These are phyloP conservation scores for Psittacus erithacus DNA, from an alignment of 2,113 vertebrate species.

Conservation along the genomic window DNA sequence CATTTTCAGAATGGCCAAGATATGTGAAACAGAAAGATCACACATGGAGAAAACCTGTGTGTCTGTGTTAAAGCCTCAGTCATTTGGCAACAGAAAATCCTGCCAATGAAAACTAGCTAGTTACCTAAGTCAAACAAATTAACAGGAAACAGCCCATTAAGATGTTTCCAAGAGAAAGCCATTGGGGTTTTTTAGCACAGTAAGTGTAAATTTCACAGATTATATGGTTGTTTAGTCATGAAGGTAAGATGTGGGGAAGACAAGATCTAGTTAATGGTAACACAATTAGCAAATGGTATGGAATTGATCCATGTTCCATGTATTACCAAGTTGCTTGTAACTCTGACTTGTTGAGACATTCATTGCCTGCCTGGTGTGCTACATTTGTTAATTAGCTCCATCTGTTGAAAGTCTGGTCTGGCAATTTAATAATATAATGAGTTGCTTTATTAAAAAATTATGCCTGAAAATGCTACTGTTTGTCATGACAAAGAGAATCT, in stretches of 20 bases:
- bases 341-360: not conserved
- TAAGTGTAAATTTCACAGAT: constrained; percentile 7
- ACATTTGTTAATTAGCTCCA: constrained; percentile 19
- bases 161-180: constrained; percentile 15
- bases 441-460: constrained; percentile 15
- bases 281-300: not conserved
- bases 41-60: not conserved
- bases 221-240: not conserved
- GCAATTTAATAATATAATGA: not conserved
- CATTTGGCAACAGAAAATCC: not conserved
- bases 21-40: not conserved
- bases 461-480: not conserved
- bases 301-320: not conserved
- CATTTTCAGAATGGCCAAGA: not conserved
- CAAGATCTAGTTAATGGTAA: not conserved
- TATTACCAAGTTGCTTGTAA: not conserved
- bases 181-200: not conserved
- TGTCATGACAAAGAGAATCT: not conserved
- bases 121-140: constrained; percentile 11
- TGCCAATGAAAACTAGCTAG: constrained; percentile 13
- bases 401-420: constrained; percentile 28
- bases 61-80: not conserved
- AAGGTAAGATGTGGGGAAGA: not conserved
- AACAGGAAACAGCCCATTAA: constrained; percentile 34
- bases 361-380: not conserved